phyloP scores from a whole-genome alignment of 2,113 vertebrate species.

The Sorex fumeus region DNA sequence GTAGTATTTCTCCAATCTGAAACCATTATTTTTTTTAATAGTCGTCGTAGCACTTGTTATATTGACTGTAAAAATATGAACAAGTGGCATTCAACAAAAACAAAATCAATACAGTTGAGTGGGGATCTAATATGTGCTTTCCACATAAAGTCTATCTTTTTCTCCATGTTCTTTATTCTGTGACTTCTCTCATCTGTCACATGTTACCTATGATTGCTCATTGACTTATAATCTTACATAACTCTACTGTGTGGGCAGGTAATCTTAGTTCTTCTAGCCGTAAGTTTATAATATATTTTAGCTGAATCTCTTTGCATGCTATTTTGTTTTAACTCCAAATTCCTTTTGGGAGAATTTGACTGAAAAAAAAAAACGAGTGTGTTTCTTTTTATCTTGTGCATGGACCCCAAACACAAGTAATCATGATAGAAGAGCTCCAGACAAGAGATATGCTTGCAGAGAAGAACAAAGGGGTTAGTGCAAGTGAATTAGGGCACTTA shows the following conservation, averaged over 20 bases:
- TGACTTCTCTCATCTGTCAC: not conserved
- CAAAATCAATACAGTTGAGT: not conserved
- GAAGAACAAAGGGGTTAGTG: not conserved
- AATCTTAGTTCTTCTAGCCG: not conserved
- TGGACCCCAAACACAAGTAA: too few species aligned
- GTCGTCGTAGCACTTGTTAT: too few species aligned
- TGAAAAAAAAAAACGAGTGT: not conserved
- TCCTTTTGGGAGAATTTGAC: not conserved
- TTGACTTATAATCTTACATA: not conserved
- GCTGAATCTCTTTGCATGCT: not conserved
- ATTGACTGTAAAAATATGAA: not conserved
- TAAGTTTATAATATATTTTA: not conserved
- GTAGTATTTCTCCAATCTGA: too few species aligned
- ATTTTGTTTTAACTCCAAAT: slow-evolving; percentile 13
- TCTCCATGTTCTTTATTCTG: not conserved
- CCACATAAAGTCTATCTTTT: not conserved
- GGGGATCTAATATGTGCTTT: not conserved
- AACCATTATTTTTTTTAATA: too few species aligned
- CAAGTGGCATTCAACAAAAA: not conserved
- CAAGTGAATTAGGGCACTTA: not conserved
- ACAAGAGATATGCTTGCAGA: not conserved
- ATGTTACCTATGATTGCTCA: not conserved
- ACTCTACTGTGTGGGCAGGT: not conserved
- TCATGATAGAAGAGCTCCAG: too few species aligned
- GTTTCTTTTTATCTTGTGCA: not conserved